A percentile compares a stretch with the other conserved stretches of the same genome.
Evolutionary conservation across 2,888 invertebrate genomes (phyloP).

Genomic region (Drosophila eohydei): DNA sequence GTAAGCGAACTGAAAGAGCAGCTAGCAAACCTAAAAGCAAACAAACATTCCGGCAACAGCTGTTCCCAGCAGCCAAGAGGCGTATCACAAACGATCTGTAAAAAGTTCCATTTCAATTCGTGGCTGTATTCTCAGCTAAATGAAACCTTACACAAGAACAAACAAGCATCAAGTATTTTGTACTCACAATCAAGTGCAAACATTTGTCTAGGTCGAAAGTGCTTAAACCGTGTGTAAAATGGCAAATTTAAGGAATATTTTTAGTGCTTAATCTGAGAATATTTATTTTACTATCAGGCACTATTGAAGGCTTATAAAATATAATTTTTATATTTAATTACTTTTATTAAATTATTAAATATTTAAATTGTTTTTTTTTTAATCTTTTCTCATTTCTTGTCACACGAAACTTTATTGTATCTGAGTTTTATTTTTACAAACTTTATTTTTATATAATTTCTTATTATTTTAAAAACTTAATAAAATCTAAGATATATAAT

Average conservation of each 20-base stretch:
- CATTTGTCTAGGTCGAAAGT: background rate
- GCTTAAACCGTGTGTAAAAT: background rate
- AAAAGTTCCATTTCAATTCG: slow-evolving; percentile 6
- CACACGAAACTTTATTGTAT: too few species aligned
- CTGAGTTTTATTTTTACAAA: too few species aligned
- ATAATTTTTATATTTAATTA: background rate
- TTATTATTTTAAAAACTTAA: too few species aligned
- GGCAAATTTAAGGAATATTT: background rate
- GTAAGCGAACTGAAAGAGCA: slow-evolving; percentile 53
- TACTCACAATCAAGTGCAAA: slow-evolving; percentile 1
- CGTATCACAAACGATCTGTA: slow-evolving; percentile 13
- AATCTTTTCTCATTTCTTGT: too few species aligned
- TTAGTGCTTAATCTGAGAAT: background rate
- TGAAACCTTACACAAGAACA: background rate
- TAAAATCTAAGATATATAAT: too few species aligned
- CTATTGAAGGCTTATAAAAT: background rate
- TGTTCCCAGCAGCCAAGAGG: slow-evolving; percentile 12
- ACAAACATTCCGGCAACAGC: slow-evolving; percentile 37
- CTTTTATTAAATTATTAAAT: background rate
- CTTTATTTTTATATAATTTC: too few species aligned
- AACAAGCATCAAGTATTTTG: background rate
- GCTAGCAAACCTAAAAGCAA: slow-evolving; percentile 44
- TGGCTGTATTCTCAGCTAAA: background rate
- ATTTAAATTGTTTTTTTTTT: background rate
- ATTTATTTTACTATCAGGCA: background rate